Evolutionary conservation across 2,113 vertebrate species (phyloP).

Genomic region (Vulpes vulpes): DNA sequence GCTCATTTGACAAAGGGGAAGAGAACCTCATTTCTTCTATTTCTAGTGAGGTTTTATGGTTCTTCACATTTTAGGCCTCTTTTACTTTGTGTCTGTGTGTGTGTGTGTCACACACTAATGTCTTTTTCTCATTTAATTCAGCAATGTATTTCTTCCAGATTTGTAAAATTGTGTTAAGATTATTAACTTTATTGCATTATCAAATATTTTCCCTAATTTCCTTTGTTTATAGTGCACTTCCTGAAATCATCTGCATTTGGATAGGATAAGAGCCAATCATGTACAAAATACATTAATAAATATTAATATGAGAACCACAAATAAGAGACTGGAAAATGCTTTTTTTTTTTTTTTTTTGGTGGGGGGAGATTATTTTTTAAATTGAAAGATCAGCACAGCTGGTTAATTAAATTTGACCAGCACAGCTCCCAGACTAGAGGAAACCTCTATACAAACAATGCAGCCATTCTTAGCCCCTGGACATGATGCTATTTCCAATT

Average conservation of each 20-base stretch:
- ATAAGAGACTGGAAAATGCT: not conserved
- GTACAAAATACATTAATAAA: not conserved
- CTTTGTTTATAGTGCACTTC: not conserved
- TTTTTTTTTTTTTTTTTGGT: not conserved
- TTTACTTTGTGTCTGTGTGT: not conserved
- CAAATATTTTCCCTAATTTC: constrained; percentile 19
- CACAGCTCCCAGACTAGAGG: not conserved
- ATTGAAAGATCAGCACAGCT: not conserved
- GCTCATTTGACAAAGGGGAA: constrained; percentile 15
- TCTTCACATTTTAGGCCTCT: not conserved
- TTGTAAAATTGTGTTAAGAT: constrained; percentile 45
- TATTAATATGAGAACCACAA: not conserved
- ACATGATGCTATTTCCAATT: not conserved
- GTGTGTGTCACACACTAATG: not conserved
- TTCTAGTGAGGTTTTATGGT: not conserved
- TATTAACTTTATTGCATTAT: constrained; percentile 30
- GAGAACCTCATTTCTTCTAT: not conserved
- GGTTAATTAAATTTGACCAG: not conserved
- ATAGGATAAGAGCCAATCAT: not conserved
- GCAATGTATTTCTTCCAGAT: constrained; percentile 39
- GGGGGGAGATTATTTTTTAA: not conserved
- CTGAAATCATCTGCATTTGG: not conserved
- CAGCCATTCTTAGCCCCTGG: not conserved
- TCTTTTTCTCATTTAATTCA: constrained; percentile 47
- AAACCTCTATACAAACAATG: not conserved